Evolutionary conservation across 2,888 invertebrate genomes (phyloP).

Genomic region (Tetheella fluctuosa): DNA sequence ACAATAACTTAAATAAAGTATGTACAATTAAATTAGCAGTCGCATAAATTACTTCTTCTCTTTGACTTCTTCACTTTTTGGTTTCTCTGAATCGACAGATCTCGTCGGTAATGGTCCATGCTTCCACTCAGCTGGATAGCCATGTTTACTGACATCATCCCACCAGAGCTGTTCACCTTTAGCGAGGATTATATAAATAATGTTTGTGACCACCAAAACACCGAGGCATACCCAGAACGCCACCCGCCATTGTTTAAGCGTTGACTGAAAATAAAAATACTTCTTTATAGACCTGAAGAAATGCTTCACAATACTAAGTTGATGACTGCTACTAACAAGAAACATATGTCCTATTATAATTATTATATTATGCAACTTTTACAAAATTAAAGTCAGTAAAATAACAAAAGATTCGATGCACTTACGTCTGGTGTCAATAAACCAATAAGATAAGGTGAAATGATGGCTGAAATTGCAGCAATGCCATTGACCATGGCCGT

Average conservation of each 20-base stretch:
- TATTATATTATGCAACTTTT: no score
- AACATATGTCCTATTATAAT: no score
- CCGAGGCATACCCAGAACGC: conserved; percentile 92
- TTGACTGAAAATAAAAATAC: conserved; percentile 73
- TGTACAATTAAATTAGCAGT: conserved; percentile 31
- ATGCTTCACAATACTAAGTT: conserved; percentile 1
- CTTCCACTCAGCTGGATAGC: conserved; percentile 72
- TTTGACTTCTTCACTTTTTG: conserved; percentile 41
- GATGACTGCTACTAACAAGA: no score
- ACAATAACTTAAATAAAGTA: conserved; percentile 31
- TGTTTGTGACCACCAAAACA: conserved; percentile 87
- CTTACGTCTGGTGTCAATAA: conserved; percentile 85
- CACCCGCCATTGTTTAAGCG: conserved; percentile 87
- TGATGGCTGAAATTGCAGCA: conserved; percentile 85
- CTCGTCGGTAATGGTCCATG: conserved; percentile 65
- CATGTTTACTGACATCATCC: conserved; percentile 85
- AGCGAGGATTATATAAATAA: conserved; percentile 88
- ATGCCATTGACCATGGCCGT: conserved; percentile 87
- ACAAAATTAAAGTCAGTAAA: no score
- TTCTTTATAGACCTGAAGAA: not conserved
- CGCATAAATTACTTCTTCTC: conserved; percentile 36
- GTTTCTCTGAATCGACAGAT: conserved; percentile 54
- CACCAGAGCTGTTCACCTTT: conserved; percentile 90
- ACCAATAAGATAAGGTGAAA: conserved; percentile 86
- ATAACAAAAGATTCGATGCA: conserved; percentile 21